Conservation (phyloP, 1,140 invertebrate species). For the Whitmania pigra region DNA sequence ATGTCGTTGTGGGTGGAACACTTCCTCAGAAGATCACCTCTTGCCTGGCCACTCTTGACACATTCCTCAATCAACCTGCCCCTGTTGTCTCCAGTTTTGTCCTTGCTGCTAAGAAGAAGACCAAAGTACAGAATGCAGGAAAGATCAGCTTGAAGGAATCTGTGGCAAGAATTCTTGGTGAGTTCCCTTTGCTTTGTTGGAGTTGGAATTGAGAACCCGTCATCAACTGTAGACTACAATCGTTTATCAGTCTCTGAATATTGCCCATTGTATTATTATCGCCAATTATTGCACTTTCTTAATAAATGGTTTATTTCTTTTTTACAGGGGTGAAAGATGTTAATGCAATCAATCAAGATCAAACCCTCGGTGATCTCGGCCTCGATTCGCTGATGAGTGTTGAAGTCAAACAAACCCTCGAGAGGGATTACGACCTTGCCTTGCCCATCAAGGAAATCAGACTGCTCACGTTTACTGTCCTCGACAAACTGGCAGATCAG, state of each 20-base stretch:
- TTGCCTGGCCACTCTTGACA: slow-evolving; percentile 70
- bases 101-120: slow-evolving; percentile 53
- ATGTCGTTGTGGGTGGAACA: slow-evolving; percentile 81
- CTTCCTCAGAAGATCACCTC: slow-evolving; percentile 79
- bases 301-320: not conserved
- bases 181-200: slow-evolving; percentile 1
- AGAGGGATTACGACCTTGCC: slow-evolving; percentile 76
- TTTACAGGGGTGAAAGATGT: slow-evolving; percentile 60
- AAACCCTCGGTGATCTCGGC: slow-evolving; percentile 75
- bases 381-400: slow-evolving; percentile 96
- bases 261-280: too few relatives aligned
- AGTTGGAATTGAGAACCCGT: not conserved
- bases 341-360: slow-evolving; percentile 56
- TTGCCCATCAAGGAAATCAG: slow-evolving; percentile 80
- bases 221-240: not conserved
- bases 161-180: slow-evolving; percentile 42
- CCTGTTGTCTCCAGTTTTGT: slow-evolving; percentile 73
- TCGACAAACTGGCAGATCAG: slow-evolving; percentile 52
- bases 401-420: slow-evolving; percentile 89
- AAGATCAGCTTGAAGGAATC: slow-evolving; percentile 33
- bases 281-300: not conserved
- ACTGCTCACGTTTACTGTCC: slow-evolving; percentile 44
- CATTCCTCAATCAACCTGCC: slow-evolving; percentile 72
- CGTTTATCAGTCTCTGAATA: too few relatives aligned
- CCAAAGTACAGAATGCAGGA: slow-evolving; percentile 20